phyloP scores from a whole-genome alignment of 2,797 vertebrate genomes.

The Spondyliosoma cantharus region DNA sequence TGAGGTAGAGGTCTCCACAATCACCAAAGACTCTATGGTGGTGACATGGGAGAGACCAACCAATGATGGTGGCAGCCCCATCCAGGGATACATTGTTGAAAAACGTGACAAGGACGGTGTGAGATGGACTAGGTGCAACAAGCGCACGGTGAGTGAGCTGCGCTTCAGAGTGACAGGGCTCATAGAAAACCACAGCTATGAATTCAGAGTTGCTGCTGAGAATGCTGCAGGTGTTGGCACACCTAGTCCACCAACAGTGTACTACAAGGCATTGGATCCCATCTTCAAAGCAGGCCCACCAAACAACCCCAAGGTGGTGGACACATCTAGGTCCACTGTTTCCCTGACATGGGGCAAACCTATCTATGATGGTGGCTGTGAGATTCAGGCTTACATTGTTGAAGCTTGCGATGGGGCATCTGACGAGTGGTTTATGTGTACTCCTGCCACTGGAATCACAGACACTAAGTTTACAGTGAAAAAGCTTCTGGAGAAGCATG shows the following conservation, averaged over 20 bases:
- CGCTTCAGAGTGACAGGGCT: conserved; percentile 95
- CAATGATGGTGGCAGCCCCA: conserved; percentile 94
- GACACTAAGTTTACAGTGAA: conserved; percentile 91
- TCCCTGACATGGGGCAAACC: conserved; percentile 96
- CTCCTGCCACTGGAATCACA: conserved; percentile 92
- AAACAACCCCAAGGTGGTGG: conserved; percentile 94
- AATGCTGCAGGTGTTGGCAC: conserved; percentile 95
- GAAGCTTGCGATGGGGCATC: conserved; percentile 89
- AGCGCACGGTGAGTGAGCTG: conserved; percentile 92
- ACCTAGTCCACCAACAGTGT: conserved; percentile 90
- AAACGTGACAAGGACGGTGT: conserved; percentile 98
- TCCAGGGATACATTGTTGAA: conserved; percentile 94
- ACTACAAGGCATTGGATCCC: conserved; percentile 95
- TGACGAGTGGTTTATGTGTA: conserved; percentile 96
- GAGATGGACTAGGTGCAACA: conserved; percentile 97
- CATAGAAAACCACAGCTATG: conserved; percentile 94
- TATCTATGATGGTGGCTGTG: conserved; percentile 98
- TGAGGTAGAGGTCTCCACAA: conserved; percentile 91
- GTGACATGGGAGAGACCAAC: conserved; percentile 96
- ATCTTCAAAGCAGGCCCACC: conserved; percentile 97
- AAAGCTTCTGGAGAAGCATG: conserved; percentile 94
- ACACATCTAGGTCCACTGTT: conserved; percentile 93
- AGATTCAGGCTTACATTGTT: conserved; percentile 97
- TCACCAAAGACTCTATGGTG: conserved; percentile 98
- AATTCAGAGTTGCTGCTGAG: conserved; percentile 97